Evolutionary conservation across 2,113 vertebrate genomes (phyloP), one percentile per base, ranked within the genome.

Genomic region (Leiothrix lutea): DNA sequence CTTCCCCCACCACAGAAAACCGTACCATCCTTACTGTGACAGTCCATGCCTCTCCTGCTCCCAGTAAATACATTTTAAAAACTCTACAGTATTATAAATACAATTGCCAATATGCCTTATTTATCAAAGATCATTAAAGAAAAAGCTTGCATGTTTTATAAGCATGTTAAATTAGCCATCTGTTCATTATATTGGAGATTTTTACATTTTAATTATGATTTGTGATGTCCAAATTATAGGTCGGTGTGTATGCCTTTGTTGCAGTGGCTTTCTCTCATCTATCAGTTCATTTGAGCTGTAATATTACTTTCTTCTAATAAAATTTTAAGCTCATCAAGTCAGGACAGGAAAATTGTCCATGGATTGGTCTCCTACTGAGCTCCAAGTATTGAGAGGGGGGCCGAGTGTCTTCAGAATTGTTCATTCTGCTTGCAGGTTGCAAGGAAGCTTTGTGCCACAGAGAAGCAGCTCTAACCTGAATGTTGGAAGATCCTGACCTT

Each of bases 191-290:
- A 90, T 88, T 79, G 83, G 74, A 70, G 47, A 92, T 84, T 94
- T 69, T 94, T 93, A 69, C 77, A 13, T 96, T 96, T 96, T 96
- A 94, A 97, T 96, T 95, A 95, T 86, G 71, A 97, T 96, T 96
- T 89, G 81, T 94, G 94, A 94, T 96, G 88, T 88, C 94, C 95
- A 96, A 95, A 95, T 95, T 92, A 95, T 86, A 97, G 91, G 92
- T 94, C 61, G 2, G 35, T 51, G 25, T 47, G 17, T 85, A 23
- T 48, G 71, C 88, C 86, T 97, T 96, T 94, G 92, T 95, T 86
- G 80, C 38, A 36, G 70, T 87, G 86, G 90, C 70, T 93, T 90
- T 91, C 78, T 91, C 50, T 91, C 62, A 91, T 89, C 89, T 95
- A 78, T 87, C 94, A 67, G 58, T 91, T 96, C 80, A 83, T 92